Base-by-base conservation (phyloP, 2,113 vertebrate species). In the Craseonycteris thonglongyai region DNA sequence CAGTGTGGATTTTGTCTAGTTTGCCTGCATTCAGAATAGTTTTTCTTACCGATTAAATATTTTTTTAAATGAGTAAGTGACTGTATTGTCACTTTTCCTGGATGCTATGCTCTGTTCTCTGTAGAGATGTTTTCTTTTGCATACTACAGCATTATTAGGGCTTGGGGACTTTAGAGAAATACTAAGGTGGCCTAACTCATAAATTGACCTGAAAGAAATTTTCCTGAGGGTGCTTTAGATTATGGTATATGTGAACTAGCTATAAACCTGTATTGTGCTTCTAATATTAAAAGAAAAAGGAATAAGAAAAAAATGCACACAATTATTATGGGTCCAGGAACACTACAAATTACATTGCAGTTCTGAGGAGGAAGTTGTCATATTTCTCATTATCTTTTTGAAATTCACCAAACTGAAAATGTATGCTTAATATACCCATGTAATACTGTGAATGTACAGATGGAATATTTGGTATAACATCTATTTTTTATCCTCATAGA, bases 321-420 rank as follows among this genome's bases (percentile, higher is more conserved):
- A 45, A n/a, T 90, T 15, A 78, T 71, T 65, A 61, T 87, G 68
- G 7, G 54, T 61, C 30, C 51, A 92, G 54, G 16, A 84, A 92
- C 26, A 72, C 10, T n/a, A 61, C 19, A 75, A 2, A 81, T 83
- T 75, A 16, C 51, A 54, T 38, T 65, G 14, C n/a, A 21, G 1
- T 84, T 91, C 28, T 69, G 24, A 95, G 18, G 10, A 90, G 14
- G 84, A 8, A 75, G 11, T 83, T 95, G 19, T 84, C 78, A 94
- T 83, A 51, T 86, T 84, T 86, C 10, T 84, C 69, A 83, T 76
- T 85, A 88, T 79, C 30, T 71, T 33, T 81, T 86, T 87, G 47
- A 95, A 95, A 82, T 68, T 76, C 47, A 61, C 30, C 45, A 80
- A 45, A 89, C 30, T 92, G n/a, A 95, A 96, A 85, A 49, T 40